Evolutionary conservation across 1,140 invertebrate genomes (phyloP).

Genomic region (Lordiphosa mommai): DNA sequence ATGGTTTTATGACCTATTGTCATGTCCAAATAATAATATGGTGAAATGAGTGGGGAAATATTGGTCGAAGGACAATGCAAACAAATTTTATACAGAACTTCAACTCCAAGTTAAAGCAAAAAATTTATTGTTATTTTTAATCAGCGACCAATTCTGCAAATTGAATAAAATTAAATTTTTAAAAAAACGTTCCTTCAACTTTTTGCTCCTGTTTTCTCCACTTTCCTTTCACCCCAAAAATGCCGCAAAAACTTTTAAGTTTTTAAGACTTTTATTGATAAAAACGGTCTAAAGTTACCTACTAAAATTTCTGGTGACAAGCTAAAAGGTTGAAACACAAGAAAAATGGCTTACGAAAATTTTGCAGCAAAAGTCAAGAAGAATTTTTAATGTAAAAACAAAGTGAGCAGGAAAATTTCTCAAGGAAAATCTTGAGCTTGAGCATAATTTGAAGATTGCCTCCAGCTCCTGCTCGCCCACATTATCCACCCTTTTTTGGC

Average conservation of each 20-base stretch:
- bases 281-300: conserved; percentile 9
- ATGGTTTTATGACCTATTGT: no score
- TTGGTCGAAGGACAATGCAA: no score
- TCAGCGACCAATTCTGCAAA: no score
- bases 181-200: not conserved
- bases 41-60: no score
- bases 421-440: conserved; percentile 5
- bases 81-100: no score
- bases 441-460: conserved; percentile 13
- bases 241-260: conserved; percentile 7
- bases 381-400: conserved; percentile 7
- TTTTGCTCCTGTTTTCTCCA: conserved; percentile 1
- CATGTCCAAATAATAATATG: no score
- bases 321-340: conserved; percentile 6
- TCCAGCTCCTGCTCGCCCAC: not conserved
- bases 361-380: conserved; percentile 4
- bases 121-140: no score
- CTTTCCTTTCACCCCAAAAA: not conserved
- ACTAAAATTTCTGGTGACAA: conserved; percentile 14
- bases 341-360: conserved; percentile 7
- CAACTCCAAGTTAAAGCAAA: no score
- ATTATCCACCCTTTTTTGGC: not conserved
- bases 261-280: conserved; percentile 19
- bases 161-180: conserved; percentile 2
- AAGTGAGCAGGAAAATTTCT: conserved; percentile 4